phyloP scores from a whole-genome alignment of 2,113 vertebrate genomes.

The Sterrhoptilus dennistouni region DNA sequence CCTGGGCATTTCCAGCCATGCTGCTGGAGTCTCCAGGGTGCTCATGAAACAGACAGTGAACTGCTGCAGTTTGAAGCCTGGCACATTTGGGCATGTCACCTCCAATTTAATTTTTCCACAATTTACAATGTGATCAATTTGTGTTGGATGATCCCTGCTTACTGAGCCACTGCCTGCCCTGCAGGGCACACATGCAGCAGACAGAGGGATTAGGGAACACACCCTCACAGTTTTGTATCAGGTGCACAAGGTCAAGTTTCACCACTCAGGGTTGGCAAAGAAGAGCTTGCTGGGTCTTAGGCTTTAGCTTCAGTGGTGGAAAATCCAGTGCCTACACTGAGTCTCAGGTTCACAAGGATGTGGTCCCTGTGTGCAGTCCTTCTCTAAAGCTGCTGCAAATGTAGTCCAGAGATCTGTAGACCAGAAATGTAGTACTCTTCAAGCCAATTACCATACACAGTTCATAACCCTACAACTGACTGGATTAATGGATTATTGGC shows the following conservation, averaged over 20 bases:
- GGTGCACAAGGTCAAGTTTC: not conserved
- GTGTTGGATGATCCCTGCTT: too few relatives aligned
- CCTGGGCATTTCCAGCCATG: not conserved
- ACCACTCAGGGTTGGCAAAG: not conserved
- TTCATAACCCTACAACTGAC: not conserved
- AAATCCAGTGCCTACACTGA: not conserved
- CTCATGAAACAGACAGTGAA: not conserved
- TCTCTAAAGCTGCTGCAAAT: not conserved
- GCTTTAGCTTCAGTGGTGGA: not conserved
- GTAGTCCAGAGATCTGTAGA: not conserved
- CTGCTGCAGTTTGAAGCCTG: not conserved
- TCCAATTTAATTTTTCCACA: not conserved
- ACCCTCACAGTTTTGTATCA: not conserved
- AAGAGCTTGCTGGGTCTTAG: not conserved
- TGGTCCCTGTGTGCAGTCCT: not conserved
- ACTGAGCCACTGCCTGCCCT: not conserved
- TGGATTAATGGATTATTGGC: slow-evolving; percentile 20
- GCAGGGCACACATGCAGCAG: accelerated
- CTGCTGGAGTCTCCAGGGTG: not conserved
- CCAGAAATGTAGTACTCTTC: not conserved
- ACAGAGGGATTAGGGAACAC: not conserved
- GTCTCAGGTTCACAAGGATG: not conserved
- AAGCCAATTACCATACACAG: not conserved
- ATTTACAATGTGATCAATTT: accelerated
- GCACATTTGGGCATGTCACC: not conserved